Percentiles rank a stretch among this genome's conserved stretches.
phyloP scores from a whole-genome alignment of 1,140 invertebrate species.

The Panulirus ornatus region DNA sequence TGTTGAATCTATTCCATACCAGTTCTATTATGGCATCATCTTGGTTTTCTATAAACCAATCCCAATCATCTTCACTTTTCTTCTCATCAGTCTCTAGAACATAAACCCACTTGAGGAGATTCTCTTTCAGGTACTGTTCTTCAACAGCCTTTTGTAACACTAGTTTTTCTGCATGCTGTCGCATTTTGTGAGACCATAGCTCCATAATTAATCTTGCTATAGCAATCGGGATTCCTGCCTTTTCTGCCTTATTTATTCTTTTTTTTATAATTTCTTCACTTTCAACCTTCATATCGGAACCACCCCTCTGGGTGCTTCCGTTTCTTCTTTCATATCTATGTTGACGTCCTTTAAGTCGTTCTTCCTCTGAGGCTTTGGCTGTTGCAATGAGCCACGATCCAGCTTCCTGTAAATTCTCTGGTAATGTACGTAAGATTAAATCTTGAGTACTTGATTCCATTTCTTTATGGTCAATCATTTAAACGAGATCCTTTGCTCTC shows the following conservation, averaged over 20 bases:
- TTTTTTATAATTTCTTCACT: not conserved
- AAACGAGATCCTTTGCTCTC: slow-evolving; percentile 46
- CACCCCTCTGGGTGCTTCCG: not conserved
- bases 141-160: slow-evolving; percentile 43
- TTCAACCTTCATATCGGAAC: not conserved
- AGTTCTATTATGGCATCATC: slow-evolving; percentile 57
- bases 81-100: slow-evolving; percentile 17
- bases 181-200: slow-evolving; percentile 56
- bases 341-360: not conserved
- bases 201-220: slow-evolving; percentile 55
- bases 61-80: not conserved
- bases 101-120: slow-evolving; percentile 41
- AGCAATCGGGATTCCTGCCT: slow-evolving; percentile 33
- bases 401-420: slow-evolving; percentile 16
- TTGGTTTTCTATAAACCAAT: slow-evolving; percentile 42
- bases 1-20: slow-evolving; percentile 50
- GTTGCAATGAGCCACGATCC: not conserved
- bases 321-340: not conserved
- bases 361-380: slow-evolving; percentile 15
- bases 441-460: slow-evolving; percentile 10
- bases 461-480: not conserved
- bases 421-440: slow-evolving; percentile 21
- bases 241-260: slow-evolving; percentile 1
- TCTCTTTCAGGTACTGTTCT: slow-evolving; percentile 37
- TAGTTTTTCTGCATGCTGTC: slow-evolving; percentile 48